phyloP scores from a whole-genome alignment of 2,113 vertebrate species.

The Isurus oxyrinchus region DNA sequence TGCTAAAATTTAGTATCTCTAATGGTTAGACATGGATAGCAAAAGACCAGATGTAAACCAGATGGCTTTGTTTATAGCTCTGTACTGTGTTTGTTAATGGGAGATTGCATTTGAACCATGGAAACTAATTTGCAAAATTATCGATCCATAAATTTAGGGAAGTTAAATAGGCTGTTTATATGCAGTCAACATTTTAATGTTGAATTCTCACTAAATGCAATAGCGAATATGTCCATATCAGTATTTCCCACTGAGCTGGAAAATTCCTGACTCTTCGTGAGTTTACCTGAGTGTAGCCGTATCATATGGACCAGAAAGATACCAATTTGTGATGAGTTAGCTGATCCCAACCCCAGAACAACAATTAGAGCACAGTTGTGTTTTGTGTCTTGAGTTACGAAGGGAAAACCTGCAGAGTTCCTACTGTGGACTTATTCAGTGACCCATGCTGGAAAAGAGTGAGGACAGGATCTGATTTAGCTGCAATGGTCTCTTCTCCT shows the following conservation, averaged over 20 bases:
- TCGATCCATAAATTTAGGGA: not conserved
- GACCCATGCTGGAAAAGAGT: not conserved
- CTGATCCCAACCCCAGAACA: not conserved
- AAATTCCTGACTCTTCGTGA: not conserved
- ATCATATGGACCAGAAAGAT: not conserved
- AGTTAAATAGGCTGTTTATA: not conserved
- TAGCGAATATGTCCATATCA: not conserved
- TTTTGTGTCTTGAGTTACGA: not conserved
- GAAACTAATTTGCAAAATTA: not conserved
- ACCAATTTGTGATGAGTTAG: not conserved
- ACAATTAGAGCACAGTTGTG: not conserved
- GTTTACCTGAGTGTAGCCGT: not conserved
- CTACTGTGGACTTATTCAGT: not conserved
- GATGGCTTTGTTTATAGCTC: not conserved
- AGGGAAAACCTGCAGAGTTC: not conserved
- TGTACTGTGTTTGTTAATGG: not conserved
- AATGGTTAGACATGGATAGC: no score
- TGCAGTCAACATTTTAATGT: not conserved
- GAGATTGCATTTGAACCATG: not conserved
- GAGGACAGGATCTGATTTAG: not conserved
- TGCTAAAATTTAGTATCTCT: not conserved
- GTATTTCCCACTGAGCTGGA: not conserved
- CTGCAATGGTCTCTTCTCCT: not conserved
- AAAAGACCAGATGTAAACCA: not conserved
- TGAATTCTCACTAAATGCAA: not conserved